Percentiles rank a stretch among this genome's conserved stretches.
phyloP scores from a whole-genome alignment of 2,888 invertebrate genomes.

The Tenthredo notha region DNA sequence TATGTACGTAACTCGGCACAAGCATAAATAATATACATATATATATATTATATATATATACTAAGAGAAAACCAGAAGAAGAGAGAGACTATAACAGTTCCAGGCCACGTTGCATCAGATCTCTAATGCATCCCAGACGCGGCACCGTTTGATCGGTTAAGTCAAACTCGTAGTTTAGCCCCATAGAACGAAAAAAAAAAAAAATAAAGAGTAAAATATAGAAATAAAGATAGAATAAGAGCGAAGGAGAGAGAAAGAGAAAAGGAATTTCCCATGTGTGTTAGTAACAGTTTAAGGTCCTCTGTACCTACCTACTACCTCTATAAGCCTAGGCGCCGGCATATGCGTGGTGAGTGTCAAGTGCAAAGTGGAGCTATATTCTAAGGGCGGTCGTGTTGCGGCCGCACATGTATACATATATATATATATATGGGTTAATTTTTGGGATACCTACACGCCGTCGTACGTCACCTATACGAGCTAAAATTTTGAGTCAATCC shows the following conservation, averaged over 20 bases:
- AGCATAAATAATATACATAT: neutral
- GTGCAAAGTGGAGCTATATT: conserved; percentile 6
- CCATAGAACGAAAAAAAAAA: neutral
- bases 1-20: neutral
- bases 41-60: neutral
- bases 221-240: neutral
- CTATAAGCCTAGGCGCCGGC: neutral
- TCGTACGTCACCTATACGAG: neutral
- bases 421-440: neutral
- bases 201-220: neutral
- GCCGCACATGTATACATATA: neutral
- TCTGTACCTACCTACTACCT: neutral
- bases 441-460: neutral
- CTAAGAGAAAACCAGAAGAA: neutral
- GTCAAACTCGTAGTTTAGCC: neutral
- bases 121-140: conserved; percentile 11
- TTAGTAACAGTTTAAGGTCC: neutral
- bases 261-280: neutral
- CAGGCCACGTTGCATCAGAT: conserved; percentile 19
- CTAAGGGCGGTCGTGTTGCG: conserved; percentile 8
- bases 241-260: neutral
- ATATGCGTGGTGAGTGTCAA: conserved; percentile 47
- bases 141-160: conserved; percentile 43
- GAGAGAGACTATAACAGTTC: conserved; percentile 6
- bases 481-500: conserved; percentile 10